phyloP scores from a whole-genome alignment of 2,888 invertebrate species.

The Taphrorychus bicolor region DNA sequence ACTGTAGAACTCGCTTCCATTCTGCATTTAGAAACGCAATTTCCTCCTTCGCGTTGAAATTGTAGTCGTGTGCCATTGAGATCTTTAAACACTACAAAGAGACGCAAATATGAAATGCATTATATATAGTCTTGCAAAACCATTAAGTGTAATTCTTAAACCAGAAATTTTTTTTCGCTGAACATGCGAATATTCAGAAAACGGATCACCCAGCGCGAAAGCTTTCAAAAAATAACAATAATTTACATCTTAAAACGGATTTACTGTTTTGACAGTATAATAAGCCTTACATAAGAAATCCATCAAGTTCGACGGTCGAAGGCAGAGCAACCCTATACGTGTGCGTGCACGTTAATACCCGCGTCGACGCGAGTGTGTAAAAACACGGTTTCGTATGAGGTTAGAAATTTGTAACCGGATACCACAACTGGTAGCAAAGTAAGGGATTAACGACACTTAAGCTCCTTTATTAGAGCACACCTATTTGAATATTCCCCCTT shows the following conservation, averaged over 20 bases:
- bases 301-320: constrained; percentile 14
- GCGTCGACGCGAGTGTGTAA: constrained; percentile 21
- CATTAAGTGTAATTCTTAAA: too few species aligned
- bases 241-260: neutral
- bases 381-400: constrained; percentile 25
- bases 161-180: too few species aligned
- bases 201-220: neutral
- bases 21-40: too few species aligned
- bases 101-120: too few species aligned
- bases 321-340: constrained; percentile 22
- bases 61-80: too few species aligned
- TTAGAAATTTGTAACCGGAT: constrained; percentile 25
- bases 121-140: too few species aligned
- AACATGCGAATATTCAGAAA: too few species aligned
- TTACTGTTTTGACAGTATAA: neutral
- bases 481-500: constrained; percentile 16
- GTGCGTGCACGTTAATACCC: constrained; percentile 22
- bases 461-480: constrained; percentile 21
- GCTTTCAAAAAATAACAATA: neutral
- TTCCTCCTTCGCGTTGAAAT: too few species aligned
- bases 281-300: constrained; percentile 9
- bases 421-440: constrained; percentile 16
- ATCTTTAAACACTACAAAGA: too few species aligned
- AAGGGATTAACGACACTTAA: constrained; percentile 21
- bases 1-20: too few species aligned